Percentiles rank a stretch among this genome's conserved stretches.
Conservation (phyloP, 92 coral and sea anemone genomes). For the Palythoa grandis region DNA sequence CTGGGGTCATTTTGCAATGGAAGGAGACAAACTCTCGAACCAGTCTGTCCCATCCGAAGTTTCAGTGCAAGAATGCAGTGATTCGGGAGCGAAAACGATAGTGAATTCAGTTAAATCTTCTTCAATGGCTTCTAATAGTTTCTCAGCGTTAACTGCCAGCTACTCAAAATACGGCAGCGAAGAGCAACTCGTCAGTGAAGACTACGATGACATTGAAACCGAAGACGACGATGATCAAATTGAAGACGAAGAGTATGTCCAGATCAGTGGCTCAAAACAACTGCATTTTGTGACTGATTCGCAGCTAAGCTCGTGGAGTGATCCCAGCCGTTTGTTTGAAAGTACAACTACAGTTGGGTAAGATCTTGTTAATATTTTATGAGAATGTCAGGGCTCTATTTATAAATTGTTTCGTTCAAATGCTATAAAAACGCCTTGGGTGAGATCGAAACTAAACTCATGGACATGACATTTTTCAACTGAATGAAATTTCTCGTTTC, state of each 20-base stretch:
- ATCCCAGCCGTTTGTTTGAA: conserved; percentile 69
- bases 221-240: conserved; percentile 58
- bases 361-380: conserved; percentile 38
- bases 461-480: not conserved
- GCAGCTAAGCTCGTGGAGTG: conserved; percentile 94
- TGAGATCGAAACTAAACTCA: not conserved
- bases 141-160: conserved; percentile 60
- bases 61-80: conserved; percentile 46
- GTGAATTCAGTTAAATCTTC: conserved; percentile 1
- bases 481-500: not conserved
- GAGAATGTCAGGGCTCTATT: not conserved
- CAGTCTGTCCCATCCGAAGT: conserved; percentile 45
- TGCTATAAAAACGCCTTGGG: not conserved
- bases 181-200: conserved; percentile 73
- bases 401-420: not conserved
- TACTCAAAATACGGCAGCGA: conserved; percentile 80
- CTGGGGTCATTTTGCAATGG: conserved; percentile 20
- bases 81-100: conserved; percentile 16
- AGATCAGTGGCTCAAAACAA: conserved; percentile 73
- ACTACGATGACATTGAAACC: conserved; percentile 57
- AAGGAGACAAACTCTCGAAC: conserved; percentile 39
- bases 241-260: conserved; percentile 68
- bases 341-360: conserved; percentile 79
- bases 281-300: conserved; percentile 95
- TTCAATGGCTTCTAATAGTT: conserved; percentile 37